These are phyloP conservation scores for Rhadina sibilatrix DNA, from an alignment of 2,113 vertebrate genomes.

Conservation along the genomic window DNA sequence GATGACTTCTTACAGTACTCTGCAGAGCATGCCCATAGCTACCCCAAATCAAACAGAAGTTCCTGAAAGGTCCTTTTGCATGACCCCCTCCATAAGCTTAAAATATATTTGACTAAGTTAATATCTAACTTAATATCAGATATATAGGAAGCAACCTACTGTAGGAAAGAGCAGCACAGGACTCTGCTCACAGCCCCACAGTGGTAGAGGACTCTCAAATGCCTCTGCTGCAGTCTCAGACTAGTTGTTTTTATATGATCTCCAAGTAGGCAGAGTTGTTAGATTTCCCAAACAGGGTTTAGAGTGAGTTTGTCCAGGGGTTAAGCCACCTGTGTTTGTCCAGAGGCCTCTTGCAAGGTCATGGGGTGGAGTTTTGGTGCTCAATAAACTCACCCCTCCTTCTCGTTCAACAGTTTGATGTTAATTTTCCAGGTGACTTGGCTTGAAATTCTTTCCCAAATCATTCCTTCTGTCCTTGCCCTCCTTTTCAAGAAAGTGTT, in stretches of 20 bases:
- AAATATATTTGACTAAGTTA: background rate
- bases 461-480: background rate
- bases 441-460: background rate
- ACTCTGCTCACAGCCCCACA: background rate
- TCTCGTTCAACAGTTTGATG: background rate
- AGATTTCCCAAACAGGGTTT: background rate
- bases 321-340: background rate
- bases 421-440: slow-evolving; percentile 7
- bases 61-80: background rate
- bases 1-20: background rate
- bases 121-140: background rate
- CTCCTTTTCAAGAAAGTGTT: background rate
- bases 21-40: background rate
- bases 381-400: background rate
- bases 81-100: background rate
- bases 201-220: background rate
- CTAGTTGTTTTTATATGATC: background rate
- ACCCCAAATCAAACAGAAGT: background rate
- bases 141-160: background rate
- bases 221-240: background rate
- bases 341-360: background rate
- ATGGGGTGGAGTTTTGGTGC: background rate
- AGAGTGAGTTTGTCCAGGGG: background rate
- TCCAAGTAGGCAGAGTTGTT: background rate
- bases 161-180: background rate